These are phyloP conservation scores for Clostera curtula DNA, from an alignment of 2,888 invertebrate genomes.

Conservation along the genomic window DNA sequence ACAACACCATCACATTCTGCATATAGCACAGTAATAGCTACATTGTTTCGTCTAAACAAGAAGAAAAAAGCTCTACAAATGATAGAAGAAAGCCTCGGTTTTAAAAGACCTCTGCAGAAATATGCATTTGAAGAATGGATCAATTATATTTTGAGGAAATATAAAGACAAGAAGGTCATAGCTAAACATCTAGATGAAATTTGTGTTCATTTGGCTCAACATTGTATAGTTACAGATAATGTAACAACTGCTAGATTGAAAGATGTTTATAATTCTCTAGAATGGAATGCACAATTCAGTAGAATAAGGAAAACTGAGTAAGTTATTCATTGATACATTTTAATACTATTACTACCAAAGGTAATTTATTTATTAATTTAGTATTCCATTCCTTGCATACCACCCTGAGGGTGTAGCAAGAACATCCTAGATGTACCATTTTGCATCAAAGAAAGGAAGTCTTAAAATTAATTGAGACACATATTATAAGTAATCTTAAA, in stretches of 20 bases:
- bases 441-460: too few relatives aligned
- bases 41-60: constrained; percentile 76
- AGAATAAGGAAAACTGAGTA: constrained; percentile 46
- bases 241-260: constrained; percentile 38
- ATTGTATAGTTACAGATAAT: constrained; percentile 47
- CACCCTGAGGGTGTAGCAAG: too few relatives aligned
- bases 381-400: too few relatives aligned
- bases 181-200: constrained; percentile 70
- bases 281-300: constrained; percentile 45
- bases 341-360: background rate
- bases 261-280: constrained; percentile 35
- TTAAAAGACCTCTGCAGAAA: constrained; percentile 54
- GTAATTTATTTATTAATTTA: constrained; percentile 1
- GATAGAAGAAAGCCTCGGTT: constrained; percentile 69
- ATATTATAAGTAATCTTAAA: too few relatives aligned
- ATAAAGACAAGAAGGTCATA: constrained; percentile 43
- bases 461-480: too few relatives aligned
- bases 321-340: constrained; percentile 14
- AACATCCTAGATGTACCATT: too few relatives aligned
- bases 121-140: constrained; percentile 72
- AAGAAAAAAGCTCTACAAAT: constrained; percentile 75
- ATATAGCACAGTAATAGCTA: constrained; percentile 70
- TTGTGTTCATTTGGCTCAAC: constrained; percentile 67
- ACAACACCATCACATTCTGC: constrained; percentile 55
- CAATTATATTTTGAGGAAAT: constrained; percentile 52